Conservation (phyloP, 2,797 vertebrate species). For the Coreius guichenoti region DNA sequence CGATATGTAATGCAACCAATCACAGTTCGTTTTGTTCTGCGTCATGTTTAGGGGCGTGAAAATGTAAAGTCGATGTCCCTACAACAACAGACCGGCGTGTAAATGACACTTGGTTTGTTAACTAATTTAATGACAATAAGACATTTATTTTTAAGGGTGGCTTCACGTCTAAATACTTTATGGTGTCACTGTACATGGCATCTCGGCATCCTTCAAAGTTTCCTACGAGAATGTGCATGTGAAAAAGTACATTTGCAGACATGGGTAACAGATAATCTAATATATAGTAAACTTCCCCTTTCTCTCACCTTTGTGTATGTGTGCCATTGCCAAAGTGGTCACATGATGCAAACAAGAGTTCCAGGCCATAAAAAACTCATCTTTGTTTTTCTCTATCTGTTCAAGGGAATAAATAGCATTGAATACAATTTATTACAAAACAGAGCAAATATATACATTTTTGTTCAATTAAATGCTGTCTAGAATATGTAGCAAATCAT, state of each 20-base stretch:
- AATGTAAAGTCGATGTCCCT: no score
- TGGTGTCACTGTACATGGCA: neutral
- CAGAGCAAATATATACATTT: neutral
- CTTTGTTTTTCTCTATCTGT: slow-evolving; percentile 70
- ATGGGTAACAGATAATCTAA: neutral
- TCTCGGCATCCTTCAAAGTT: neutral
- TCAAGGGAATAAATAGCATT: neutral
- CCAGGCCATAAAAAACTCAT: slow-evolving; percentile 70
- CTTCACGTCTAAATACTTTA: neutral
- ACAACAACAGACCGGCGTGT: no score
- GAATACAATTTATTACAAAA: neutral
- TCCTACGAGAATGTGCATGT: neutral
- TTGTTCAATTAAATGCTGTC: neutral
- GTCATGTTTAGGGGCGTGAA: no score
- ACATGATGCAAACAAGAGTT: slow-evolving; percentile 73
- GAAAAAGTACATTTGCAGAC: neutral
- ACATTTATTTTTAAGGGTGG: neutral
- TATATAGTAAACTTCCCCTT: neutral
- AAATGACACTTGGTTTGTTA: neutral
- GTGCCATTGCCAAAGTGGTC: slow-evolving; percentile 67
- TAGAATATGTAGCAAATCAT: neutral
- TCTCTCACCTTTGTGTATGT: slow-evolving; percentile 71
- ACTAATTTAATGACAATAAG: neutral
- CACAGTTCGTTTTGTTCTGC: no score
- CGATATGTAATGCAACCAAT: no score